phyloP scores from a whole-genome alignment of 2,797 vertebrate genomes.

The Vireo griseus region DNA sequence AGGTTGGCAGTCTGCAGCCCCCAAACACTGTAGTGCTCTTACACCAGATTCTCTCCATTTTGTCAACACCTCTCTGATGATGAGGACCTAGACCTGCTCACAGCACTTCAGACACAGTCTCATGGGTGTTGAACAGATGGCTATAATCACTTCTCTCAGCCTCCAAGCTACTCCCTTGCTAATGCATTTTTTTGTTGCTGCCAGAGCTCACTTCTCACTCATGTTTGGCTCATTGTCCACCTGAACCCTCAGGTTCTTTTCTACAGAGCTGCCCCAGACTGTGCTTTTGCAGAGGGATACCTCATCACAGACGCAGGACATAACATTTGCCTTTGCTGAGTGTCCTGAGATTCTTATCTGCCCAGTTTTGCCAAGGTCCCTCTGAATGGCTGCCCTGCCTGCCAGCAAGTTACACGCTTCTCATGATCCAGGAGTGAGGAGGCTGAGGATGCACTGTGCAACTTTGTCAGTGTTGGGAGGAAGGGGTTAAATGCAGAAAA shows the following conservation, averaged over 20 bases:
- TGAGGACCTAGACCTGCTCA: not conserved
- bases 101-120: not conserved
- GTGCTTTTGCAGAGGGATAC: not conserved
- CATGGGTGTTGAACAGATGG: not conserved
- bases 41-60: not conserved
- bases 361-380: not conserved
- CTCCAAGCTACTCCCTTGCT: not conserved
- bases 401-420: not conserved
- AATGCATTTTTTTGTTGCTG: not conserved
- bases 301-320: not conserved
- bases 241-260: not conserved
- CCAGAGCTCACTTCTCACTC: not conserved
- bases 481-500: not conserved
- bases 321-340: not conserved
- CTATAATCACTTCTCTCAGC: not conserved
- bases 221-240: not conserved
- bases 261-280: not conserved
- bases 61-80: not conserved
- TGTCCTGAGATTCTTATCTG: not conserved
- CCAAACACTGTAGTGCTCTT: not conserved
- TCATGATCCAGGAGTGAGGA: fast-evolving
- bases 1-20: not conserved
- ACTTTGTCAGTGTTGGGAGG: not conserved
- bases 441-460: not conserved
- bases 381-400: not conserved